These are phyloP conservation scores for Xenus cinereus DNA, from an alignment of 2,113 vertebrate genomes.

Conservation along the genomic window DNA sequence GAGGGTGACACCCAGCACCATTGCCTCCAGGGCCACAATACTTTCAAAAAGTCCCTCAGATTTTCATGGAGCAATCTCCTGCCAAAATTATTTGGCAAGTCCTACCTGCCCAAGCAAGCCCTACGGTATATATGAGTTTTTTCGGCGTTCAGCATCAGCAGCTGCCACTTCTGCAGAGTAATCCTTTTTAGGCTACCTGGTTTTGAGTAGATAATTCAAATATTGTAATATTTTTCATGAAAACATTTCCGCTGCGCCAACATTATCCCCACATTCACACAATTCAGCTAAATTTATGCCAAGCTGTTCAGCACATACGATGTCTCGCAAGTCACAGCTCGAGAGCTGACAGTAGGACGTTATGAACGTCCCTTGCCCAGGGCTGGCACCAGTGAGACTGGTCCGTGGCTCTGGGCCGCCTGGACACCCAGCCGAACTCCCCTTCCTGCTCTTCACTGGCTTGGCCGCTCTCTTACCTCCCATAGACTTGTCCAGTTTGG, in stretches of 20 bases:
- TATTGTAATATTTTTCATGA: no score
- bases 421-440: constrained; percentile 41
- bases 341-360: no score
- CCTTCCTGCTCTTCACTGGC: background rate
- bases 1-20: background rate
- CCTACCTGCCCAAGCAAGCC: background rate
- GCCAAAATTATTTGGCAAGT: background rate
- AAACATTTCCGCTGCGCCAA: no score
- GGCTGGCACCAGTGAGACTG: no score
- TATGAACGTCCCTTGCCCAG: background rate
- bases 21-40: background rate
- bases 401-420: constrained; percentile 51
- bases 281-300: no score
- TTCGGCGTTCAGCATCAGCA: background rate
- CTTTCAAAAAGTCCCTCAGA: background rate
- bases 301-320: no score
- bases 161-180: background rate
- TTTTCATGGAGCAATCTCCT: fast-evolving
- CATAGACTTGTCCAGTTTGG: no score
- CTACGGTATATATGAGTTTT: fast-evolving
- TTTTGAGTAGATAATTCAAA: no score
- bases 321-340: no score
- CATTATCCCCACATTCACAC: no score
- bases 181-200: background rate
- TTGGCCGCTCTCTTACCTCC: no score